A percentile compares a stretch with the other conserved stretches of the same genome.
phyloP scores from a whole-genome alignment of 2,797 vertebrate species.

The Clarias platycephalus region DNA sequence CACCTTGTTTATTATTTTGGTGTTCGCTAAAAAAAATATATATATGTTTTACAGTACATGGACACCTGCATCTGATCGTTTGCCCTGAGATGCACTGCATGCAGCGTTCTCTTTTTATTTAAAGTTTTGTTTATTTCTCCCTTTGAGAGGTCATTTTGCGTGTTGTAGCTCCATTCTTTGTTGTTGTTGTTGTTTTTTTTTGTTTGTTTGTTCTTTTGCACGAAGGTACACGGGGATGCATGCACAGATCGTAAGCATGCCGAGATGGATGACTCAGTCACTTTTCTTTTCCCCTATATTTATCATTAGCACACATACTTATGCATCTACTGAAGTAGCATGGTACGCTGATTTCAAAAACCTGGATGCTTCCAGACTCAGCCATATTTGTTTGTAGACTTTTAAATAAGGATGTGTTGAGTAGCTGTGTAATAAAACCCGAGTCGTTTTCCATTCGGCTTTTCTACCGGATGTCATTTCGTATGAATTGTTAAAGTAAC shows the following conservation, averaged over 20 bases:
- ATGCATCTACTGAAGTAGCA: constrained; percentile 3
- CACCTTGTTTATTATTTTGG: constrained; percentile 4
- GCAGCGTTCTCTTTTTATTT: constrained; percentile 50
- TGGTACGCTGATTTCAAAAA: neutral
- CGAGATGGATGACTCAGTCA: constrained; percentile 10
- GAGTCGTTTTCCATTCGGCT: neutral
- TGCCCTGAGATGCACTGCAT: constrained; percentile 71
- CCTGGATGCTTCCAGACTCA: neutral
- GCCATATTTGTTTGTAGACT: neutral
- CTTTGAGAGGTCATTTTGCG: constrained; percentile 33
- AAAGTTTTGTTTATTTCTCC: constrained; percentile 52
- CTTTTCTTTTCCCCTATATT: neutral
- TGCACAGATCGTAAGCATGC: constrained; percentile 26
- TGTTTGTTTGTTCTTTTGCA: constrained; percentile 19
- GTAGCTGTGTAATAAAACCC: neutral
- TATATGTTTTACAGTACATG: neutral
- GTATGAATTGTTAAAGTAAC: constrained; percentile 1
- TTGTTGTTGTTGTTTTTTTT: neutral
- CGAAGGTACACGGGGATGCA: constrained; percentile 23
- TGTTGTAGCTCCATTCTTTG: constrained; percentile 19
- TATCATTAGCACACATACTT: constrained; percentile 1
- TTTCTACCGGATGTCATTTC: constrained; percentile 16
- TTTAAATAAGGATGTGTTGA: neutral
- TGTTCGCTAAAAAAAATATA: neutral
- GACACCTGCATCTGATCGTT: constrained; percentile 42